Evolutionary conservation across 2,113 vertebrate species (phyloP).

Genomic region (Taxidea taxus): DNA sequence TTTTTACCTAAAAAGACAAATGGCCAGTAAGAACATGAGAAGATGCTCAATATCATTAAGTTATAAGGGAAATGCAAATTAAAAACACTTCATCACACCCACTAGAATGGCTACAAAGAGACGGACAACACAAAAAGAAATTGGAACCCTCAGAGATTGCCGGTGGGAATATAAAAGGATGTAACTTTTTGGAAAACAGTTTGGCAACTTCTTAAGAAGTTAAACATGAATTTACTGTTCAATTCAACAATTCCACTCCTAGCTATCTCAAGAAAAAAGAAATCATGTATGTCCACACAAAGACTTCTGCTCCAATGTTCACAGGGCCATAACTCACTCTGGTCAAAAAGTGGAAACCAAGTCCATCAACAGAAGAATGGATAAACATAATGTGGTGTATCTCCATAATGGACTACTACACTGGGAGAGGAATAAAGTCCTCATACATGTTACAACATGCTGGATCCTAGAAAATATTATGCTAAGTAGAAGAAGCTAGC

Average conservation of each 20-base stretch:
- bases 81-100: not conserved
- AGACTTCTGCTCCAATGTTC: not conserved
- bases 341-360: not conserved
- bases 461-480: not conserved
- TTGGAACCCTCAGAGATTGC: not conserved
- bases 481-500: not conserved
- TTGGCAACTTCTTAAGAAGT: not conserved
- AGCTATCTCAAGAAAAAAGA: not conserved
- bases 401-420: not conserved
- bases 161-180: not conserved
- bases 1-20: slow-evolving; percentile 1
- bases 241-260: not conserved
- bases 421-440: not conserved
- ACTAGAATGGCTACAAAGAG: not conserved
- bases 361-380: not conserved
- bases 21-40: not conserved
- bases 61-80: slow-evolving; percentile 3
- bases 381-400: not conserved
- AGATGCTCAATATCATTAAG: not conserved
- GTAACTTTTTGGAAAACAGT: not conserved
- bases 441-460: not conserved
- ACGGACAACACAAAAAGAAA: not conserved
- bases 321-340: not conserved
- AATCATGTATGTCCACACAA: not conserved
- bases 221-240: not conserved